Conservation (phyloP, 2,888 invertebrate species). For the Rhamnusium bicolor region DNA sequence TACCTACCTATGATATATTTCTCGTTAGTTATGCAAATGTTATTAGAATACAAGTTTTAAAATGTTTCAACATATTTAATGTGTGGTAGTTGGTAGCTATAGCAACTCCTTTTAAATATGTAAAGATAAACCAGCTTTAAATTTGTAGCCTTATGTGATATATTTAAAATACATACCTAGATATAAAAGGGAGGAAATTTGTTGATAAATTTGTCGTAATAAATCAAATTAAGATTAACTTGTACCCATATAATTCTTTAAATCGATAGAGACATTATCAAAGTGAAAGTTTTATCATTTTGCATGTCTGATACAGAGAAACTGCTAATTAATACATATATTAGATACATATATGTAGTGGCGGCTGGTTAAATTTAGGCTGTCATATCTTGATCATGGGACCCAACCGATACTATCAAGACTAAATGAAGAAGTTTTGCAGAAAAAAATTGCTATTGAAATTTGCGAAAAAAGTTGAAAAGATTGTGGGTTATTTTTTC, state of each 20-base stretch:
- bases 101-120: conserved; percentile 44
- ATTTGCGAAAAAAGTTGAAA: too few species aligned
- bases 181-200: conserved; percentile 37
- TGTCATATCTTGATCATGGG: too few species aligned
- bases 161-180: conserved; percentile 45
- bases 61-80: conserved; percentile 27
- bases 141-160: conserved; percentile 49
- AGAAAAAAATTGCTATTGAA: too few species aligned
- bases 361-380: too few species aligned
- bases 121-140: conserved; percentile 49
- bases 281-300: conserved; percentile 18
- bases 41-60: conserved; percentile 42
- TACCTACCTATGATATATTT: too few species aligned
- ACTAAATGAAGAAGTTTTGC: too few species aligned
- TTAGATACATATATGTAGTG: too few species aligned
- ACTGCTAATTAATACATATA: too few species aligned
- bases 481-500: too few species aligned
- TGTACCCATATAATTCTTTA: conserved; percentile 1
- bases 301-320: not conserved
- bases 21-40: conserved; percentile 43
- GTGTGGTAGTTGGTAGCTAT: conserved; percentile 32
- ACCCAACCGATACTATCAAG: too few species aligned
- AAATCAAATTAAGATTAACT: conserved; percentile 21
- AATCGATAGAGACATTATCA: conserved; percentile 24
- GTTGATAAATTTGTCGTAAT: conserved; percentile 1